These are phyloP conservation scores for Sylvia atricapilla DNA, from an alignment of 2,113 vertebrate species.

Conservation along the genomic window DNA sequence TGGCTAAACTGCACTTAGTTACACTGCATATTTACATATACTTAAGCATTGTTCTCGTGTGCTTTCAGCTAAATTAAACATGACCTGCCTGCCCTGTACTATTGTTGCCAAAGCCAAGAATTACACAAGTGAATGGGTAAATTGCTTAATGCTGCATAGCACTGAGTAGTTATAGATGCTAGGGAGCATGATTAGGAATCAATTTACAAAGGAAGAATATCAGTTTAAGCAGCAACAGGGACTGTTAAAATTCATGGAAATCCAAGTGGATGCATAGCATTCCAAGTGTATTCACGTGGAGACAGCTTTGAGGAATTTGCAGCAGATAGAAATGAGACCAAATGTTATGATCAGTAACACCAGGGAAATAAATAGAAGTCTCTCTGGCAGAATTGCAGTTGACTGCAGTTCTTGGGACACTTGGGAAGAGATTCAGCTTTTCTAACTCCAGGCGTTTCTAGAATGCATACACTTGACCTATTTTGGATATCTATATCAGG, in stretches of 20 bases:
- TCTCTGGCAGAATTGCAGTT: background rate
- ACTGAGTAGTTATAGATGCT: background rate
- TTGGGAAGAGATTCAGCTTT: background rate
- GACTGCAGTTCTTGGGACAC: background rate
- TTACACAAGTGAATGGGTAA: background rate
- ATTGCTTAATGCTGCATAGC: background rate
- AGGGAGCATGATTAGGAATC: background rate
- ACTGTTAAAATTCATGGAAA: background rate
- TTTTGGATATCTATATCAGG: constrained; percentile 25
- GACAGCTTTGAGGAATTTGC: background rate
- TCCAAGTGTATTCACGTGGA: background rate
- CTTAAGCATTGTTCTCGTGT: background rate
- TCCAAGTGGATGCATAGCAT: background rate
- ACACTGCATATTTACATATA: background rate
- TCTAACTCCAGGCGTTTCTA: constrained; percentile 25
- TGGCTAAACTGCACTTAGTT: background rate
- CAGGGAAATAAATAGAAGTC: constrained; percentile 16
- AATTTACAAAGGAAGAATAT: background rate
- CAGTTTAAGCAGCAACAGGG: background rate
- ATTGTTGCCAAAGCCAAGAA: background rate
- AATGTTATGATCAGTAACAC: background rate
- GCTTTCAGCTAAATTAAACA: background rate
- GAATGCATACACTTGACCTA: constrained; percentile 27
- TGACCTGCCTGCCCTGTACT: background rate
- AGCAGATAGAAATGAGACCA: background rate